Base-by-base conservation (phyloP, 1,140 invertebrate genomes). In the Batillaria attramentaria region DNA sequence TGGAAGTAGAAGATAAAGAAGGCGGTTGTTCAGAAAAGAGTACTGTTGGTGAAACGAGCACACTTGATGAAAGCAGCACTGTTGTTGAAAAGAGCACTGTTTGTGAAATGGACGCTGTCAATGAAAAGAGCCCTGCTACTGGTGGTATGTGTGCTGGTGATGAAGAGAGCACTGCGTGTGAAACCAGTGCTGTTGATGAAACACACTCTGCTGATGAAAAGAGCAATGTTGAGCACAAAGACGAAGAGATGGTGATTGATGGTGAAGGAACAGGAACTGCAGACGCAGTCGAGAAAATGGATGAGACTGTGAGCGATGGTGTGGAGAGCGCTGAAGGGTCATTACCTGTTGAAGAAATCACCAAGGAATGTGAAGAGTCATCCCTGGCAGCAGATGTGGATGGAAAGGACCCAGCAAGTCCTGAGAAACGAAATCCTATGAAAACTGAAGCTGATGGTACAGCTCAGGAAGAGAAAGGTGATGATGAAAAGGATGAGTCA, bases 351-450 rank as follows among this genome's bases (percentile, higher is more conserved):
- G 39, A 77, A 66, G 57, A 42, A 39, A 54, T n/a, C 75, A 46
- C 69, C n/a, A 62, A 57, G 41, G 60, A 76, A 33, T 13, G 60
- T 65, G 50, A 65, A 39, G 78, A 65, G 31, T n/a, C n/a, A n/a
- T n/a, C n/a, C n/a, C n/a, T n/a, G n/a, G n/a, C n/a, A n/a, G n/a
- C n/a, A n/a, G n/a, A n/a, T n/a, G n/a, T n/a, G n/a, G n/a, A n/a
- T n/a, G n/a, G n/a, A n/a, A n/a, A n/a, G n/a, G n/a, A n/a, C 0
- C n/a, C 10, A 62, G 57, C n/a, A 8, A 62, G n/a, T 8, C 13
- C n/a, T n/a, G 24, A 62, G 2, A 62, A 62, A 62, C 33, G n/a
- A 62, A 10, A 50, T 13, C 13, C n/a, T 28, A 62, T 62, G 33
- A 43, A 42, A 33, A 41, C 31, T 68, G 39, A 69, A 69, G n/a